Conservation (phyloP, 1,140 invertebrate species). For the Anastrepha ludens region DNA sequence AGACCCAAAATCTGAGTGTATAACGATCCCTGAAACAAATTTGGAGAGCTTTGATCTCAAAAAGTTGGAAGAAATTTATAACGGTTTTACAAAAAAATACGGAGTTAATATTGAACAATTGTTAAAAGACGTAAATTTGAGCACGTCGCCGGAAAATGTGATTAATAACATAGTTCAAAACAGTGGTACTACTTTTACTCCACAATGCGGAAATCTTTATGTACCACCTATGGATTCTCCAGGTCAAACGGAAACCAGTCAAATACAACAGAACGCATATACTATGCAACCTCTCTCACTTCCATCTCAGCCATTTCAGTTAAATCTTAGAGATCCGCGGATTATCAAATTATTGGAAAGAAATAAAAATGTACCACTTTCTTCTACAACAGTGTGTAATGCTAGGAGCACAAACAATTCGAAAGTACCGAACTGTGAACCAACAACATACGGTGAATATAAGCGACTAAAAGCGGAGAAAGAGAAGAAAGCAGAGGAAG, state of each 20-base stretch:
- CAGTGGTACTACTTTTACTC: not conserved
- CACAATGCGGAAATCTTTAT: not conserved
- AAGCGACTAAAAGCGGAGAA: slow-evolving; percentile 1
- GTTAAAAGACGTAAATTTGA: not conserved
- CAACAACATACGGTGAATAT: slow-evolving; percentile 22
- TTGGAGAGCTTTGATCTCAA: not conserved
- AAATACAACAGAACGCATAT: not conserved
- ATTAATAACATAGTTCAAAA: not conserved
- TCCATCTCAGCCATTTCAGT: not conserved
- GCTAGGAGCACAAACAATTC: not conserved
- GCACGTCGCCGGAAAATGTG: not conserved
- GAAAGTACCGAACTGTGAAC: not conserved
- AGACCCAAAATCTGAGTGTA: too few species aligned
- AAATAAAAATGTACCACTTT: not conserved
- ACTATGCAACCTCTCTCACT: not conserved
- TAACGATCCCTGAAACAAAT: not conserved
- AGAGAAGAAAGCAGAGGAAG: not conserved
- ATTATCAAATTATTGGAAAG: slow-evolving; percentile 6
- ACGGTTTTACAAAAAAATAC: not conserved
- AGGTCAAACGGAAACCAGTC: not conserved
- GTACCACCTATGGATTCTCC: not conserved
- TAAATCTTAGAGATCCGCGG: slow-evolving; percentile 9
- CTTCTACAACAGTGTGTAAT: not conserved
- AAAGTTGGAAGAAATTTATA: not conserved
- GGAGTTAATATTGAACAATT: not conserved